Percentiles rank a stretch among this genome's conserved stretches.
These are phyloP conservation scores for Helicoverpa zea DNA, from an alignment of 1,140 invertebrate species.

Conservation along the genomic window DNA sequence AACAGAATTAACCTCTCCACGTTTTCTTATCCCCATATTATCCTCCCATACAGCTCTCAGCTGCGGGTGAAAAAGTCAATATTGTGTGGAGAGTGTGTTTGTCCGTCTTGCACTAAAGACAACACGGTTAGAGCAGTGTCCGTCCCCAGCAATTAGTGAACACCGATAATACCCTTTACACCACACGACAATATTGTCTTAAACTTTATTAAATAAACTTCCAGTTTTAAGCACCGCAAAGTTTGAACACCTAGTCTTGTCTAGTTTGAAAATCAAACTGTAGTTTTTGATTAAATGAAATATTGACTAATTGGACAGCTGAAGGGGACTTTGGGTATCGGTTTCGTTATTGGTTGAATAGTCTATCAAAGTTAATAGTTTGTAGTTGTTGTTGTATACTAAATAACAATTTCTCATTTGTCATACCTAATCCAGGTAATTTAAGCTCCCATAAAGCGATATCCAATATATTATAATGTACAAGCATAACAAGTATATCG, in stretches of 20 bases:
- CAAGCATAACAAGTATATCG: not conserved
- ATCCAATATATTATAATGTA: too few relatives aligned
- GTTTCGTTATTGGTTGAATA: not conserved
- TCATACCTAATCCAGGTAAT: too few relatives aligned
- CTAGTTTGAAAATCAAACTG: not conserved
- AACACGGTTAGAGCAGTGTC: not conserved
- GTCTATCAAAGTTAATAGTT: not conserved
- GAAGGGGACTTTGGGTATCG: not conserved
- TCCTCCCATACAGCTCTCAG: not conserved
- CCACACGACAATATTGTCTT: slow-evolving; percentile 6
- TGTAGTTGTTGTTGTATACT: too few relatives aligned
- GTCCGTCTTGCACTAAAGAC: slow-evolving; percentile 11
- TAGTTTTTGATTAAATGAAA: not conserved
- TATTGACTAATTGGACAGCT: not conserved
- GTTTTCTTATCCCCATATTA: not conserved
- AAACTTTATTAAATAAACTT: not conserved
- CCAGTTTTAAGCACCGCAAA: not conserved
- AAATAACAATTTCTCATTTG: too few relatives aligned
- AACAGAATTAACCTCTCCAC: not conserved
- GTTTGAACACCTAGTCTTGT: not conserved
- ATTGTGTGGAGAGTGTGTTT: slow-evolving; percentile 16
- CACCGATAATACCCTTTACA: slow-evolving; percentile 16
- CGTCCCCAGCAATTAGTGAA: slow-evolving; percentile 24
- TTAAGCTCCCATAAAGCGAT: too few relatives aligned
- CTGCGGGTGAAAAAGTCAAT: slow-evolving; percentile 18